A percentile compares a stretch with the other conserved stretches of the same genome.
Conservation (phyloP, 2,888 invertebrate genomes). For the Nysson spinosus region DNA sequence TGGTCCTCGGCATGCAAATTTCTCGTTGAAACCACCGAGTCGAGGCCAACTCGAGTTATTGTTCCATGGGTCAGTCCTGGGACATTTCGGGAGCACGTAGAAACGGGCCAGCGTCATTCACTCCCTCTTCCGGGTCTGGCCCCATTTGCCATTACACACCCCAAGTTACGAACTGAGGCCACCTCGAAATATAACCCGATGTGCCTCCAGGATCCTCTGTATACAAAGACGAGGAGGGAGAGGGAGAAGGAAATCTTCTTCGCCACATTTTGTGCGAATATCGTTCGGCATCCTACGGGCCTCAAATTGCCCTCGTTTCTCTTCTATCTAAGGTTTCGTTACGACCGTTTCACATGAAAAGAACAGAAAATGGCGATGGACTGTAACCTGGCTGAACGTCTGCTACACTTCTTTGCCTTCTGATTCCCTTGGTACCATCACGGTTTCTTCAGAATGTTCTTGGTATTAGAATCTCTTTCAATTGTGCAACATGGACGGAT, state of each 20-base stretch:
- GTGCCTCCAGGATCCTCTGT: neutral
- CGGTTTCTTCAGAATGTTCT: neutral
- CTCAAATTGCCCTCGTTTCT: conserved; percentile 68
- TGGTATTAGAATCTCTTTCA: too few relatives aligned
- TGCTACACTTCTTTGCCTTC: conserved; percentile 10
- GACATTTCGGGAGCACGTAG: conserved; percentile 25
- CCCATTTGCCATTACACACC: conserved; percentile 13
- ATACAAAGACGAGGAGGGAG: conserved; percentile 8
- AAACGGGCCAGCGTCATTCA: conserved; percentile 24
- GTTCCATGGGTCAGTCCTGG: conserved; percentile 50
- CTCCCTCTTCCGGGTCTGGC: conserved; percentile 48
- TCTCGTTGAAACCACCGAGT: conserved; percentile 36
- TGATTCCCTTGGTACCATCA: neutral
- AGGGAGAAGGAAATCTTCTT: conserved; percentile 1
- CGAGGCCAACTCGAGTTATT: conserved; percentile 57
- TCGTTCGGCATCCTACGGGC: conserved; percentile 32
- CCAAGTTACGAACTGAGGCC: neutral
- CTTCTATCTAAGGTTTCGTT: conserved; percentile 47
- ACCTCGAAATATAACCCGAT: conserved; percentile 7
- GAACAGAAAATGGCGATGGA: neutral
- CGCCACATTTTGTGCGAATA: conserved; percentile 59
- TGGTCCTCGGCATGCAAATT: conserved; percentile 64
- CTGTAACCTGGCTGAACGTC: conserved; percentile 5
- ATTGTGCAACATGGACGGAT: too few relatives aligned
- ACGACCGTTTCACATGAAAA: conserved; percentile 24